Evolutionary conservation across 1,140 invertebrate genomes (phyloP).

Genomic region (Cylas formicarius): DNA sequence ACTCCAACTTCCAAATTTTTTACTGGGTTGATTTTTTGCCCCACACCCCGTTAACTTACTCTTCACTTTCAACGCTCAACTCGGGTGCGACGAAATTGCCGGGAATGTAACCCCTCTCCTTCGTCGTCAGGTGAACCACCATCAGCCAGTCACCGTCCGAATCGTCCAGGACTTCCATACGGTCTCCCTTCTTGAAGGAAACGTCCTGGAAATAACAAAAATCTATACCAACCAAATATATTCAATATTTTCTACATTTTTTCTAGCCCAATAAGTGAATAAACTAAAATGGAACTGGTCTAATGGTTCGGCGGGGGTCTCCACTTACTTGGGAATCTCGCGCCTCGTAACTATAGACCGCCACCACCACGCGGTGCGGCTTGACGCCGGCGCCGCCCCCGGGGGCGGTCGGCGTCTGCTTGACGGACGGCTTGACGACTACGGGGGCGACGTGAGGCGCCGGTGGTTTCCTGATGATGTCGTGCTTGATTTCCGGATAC

Average conservation of each 20-base stretch:
- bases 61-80: constrained; percentile 90
- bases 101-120: constrained; percentile 83
- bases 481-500: constrained; percentile 5
- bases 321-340: constrained; percentile 65
- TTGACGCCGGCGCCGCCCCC: constrained; percentile 18
- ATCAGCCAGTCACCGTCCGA: constrained; percentile 91
- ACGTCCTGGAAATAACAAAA: constrained; percentile 69
- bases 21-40: not conserved
- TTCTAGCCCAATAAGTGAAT: too few species aligned
- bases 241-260: too few species aligned
- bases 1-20: not conserved
- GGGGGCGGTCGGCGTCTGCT: constrained; percentile 52
- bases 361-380: constrained; percentile 67
- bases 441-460: not conserved
- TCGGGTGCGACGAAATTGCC: constrained; percentile 91
- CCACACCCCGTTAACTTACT: too few species aligned
- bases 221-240: too few species aligned
- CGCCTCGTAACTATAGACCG: constrained; percentile 85
- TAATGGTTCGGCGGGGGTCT: too few species aligned
- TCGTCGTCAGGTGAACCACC: constrained; percentile 76
- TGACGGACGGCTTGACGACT: constrained; percentile 47
- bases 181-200: constrained; percentile 85
- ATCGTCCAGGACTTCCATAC: constrained; percentile 83
- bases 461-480: not conserved
- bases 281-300: too few species aligned